Conservation (phyloP, 2,888 invertebrate species). For the Synanthedon tipuliformis region DNA sequence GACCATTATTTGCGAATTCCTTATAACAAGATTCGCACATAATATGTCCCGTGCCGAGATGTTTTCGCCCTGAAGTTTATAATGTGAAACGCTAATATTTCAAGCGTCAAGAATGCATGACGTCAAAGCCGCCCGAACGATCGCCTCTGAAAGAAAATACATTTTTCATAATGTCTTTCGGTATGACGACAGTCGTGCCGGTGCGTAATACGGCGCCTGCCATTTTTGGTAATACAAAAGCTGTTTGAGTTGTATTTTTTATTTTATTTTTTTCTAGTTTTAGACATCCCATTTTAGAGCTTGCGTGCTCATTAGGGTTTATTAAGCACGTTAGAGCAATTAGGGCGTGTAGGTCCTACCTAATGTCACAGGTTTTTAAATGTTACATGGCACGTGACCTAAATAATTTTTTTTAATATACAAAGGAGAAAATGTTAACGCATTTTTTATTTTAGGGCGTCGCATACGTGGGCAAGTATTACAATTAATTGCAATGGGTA, state of each 20-base stretch:
- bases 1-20: not conserved
- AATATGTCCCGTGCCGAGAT: not conserved
- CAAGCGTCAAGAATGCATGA: slow-evolving; percentile 23
- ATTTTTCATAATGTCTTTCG: slow-evolving; percentile 33
- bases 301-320: slow-evolving; percentile 9
- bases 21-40: slow-evolving; percentile 1
- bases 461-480: no score
- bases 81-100: slow-evolving; percentile 11
- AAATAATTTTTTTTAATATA: no score
- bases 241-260: not conserved
- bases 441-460: no score
- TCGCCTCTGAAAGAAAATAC: slow-evolving; percentile 37
- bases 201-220: slow-evolving; percentile 20
- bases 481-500: not conserved
- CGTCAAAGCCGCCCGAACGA: slow-evolving; percentile 28
- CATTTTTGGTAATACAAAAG: slow-evolving; percentile 10
- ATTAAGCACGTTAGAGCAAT: slow-evolving; percentile 1
- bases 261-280: slow-evolving; percentile 6
- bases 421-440: no score
- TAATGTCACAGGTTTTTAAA: no score
- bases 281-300: slow-evolving; percentile 12
- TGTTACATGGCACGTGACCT: no score
- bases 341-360: not conserved
- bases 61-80: not conserved
- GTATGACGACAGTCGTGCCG: slow-evolving; percentile 18